Percentiles rank a stretch among this genome's conserved stretches.
Conservation (phyloP, 1,140 invertebrate species). For the silkworm (Bombyx mori) region ASM3026992v2 NC_085128.1:13344001-13344500, state of each 20-base stretch:
- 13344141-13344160: too few relatives aligned
- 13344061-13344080: constrained; percentile 27
- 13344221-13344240: constrained; percentile 2
- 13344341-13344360: neutral
- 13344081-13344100: constrained; percentile 30
- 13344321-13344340: too few relatives aligned
- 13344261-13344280: too few relatives aligned
- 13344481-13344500: too few relatives aligned
- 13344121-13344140: constrained; percentile 25
- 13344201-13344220: too few relatives aligned
- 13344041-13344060: constrained; percentile 52
- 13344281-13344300: too few relatives aligned
- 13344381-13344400: constrained; percentile 3
- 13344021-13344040: neutral
- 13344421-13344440: neutral
- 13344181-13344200: too few relatives aligned
- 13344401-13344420: constrained; percentile 5
- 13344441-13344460: too few relatives aligned
- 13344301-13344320: too few relatives aligned
- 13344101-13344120: constrained; percentile 53
- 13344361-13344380: neutral
- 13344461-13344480: too few relatives aligned
- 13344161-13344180: too few relatives aligned
- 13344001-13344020: too few relatives aligned
- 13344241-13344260: neutral